These are phyloP conservation scores for Leptinotarsa texana DNA, from an alignment of 1,140 invertebrate species.

Conservation along the genomic window DNA sequence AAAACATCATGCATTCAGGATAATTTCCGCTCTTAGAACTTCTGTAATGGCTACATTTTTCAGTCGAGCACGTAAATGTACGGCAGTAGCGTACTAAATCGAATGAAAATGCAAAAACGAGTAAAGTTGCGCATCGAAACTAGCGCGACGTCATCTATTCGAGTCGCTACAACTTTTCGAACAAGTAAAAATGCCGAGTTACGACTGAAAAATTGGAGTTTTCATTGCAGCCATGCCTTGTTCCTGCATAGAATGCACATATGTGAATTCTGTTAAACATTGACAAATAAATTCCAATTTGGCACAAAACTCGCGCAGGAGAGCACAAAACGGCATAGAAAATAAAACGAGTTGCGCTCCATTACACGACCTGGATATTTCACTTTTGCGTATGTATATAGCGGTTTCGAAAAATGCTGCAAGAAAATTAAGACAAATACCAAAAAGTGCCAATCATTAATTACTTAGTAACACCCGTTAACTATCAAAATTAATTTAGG, in stretches of 20 bases:
- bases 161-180: constrained; percentile 2
- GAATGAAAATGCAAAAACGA: neutral
- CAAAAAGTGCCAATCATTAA: no score
- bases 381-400: neutral
- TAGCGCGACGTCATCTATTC: constrained; percentile 4
- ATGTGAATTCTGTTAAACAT: constrained; percentile 7
- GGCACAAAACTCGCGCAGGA: neutral
- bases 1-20: neutral
- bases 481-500: no score
- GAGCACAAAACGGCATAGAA: neutral
- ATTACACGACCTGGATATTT: neutral
- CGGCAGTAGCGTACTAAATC: neutral
- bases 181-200: constrained; percentile 8
- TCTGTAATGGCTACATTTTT: neutral
- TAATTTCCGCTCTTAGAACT: neutral
- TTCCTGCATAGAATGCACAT: constrained; percentile 5
- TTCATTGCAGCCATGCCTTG: neutral
- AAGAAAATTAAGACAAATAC: no score
- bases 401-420: no score
- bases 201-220: neutral
- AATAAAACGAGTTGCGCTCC: neutral
- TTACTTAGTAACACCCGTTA: no score
- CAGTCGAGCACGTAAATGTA: neutral
- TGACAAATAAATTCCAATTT: constrained; percentile 11
- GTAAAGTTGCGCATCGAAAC: constrained; percentile 2